Percentiles rank a stretch among this genome's conserved stretches.
phyloP scores from a whole-genome alignment of 35 echinoderm and acorn worm species.

The Heliocidaris erythrogramma region DNA sequence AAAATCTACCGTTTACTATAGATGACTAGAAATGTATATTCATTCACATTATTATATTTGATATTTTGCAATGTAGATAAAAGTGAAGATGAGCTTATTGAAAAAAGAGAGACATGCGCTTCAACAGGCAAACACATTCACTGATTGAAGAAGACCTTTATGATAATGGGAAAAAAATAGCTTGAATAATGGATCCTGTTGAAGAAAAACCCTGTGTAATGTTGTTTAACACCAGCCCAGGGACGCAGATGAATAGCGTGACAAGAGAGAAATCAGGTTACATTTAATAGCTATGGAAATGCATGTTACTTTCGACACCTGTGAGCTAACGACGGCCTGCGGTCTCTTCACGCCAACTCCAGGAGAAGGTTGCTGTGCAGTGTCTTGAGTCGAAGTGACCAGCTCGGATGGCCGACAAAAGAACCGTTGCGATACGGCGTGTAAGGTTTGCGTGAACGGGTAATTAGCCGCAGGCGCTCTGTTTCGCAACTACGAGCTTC shows the following conservation, averaged over 20 bases:
- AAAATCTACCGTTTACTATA: no score
- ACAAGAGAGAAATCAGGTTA: slow-evolving; percentile 25
- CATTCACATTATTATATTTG: no score
- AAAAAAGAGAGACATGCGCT: not conserved
- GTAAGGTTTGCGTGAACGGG: slow-evolving; percentile 19
- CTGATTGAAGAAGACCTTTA: not conserved
- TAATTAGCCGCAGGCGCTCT: slow-evolving; percentile 32
- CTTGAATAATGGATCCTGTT: not conserved
- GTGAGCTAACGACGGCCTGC: not conserved
- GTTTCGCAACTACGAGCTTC: slow-evolving; percentile 34
- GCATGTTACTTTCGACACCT: slow-evolving; percentile 3
- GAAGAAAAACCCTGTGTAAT: not conserved
- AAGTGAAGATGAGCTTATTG: no score
- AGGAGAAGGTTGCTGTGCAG: not conserved
- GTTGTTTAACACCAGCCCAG: not conserved
- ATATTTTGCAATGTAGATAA: no score
- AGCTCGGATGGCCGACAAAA: not conserved
- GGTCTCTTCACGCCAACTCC: not conserved
- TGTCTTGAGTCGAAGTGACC: not conserved
- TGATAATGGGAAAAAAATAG: not conserved
- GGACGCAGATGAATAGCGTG: not conserved
- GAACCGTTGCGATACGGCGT: not conserved
- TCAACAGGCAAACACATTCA: not conserved
- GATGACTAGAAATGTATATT: no score
- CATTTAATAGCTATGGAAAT: slow-evolving; percentile 37